Evolutionary conservation across 2,113 vertebrate genomes (phyloP).

Genomic region (Dromaius novaehollandiae): DNA sequence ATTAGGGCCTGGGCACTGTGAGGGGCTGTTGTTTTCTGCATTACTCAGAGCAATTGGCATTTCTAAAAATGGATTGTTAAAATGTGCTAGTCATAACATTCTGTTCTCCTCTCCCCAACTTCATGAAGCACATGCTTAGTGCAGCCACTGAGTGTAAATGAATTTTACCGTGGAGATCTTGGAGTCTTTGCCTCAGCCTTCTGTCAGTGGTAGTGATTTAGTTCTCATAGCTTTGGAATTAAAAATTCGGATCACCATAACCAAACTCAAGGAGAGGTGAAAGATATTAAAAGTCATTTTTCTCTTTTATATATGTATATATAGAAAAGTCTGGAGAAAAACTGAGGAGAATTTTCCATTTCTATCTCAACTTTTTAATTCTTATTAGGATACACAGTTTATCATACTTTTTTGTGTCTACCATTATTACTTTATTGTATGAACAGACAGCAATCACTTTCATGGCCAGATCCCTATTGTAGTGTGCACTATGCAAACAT

Average conservation of each 20-base stretch:
- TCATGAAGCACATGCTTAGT: conserved; percentile 33
- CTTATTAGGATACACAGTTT: background rate
- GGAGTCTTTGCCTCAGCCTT: background rate
- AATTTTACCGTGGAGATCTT: background rate
- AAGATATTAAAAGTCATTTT: background rate
- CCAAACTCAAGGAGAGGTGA: background rate
- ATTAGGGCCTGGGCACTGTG: conserved; percentile 4
- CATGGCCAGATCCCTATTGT: background rate
- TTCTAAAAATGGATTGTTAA: conserved; percentile 55
- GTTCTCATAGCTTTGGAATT: background rate
- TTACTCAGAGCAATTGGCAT: conserved; percentile 54
- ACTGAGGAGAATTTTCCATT: background rate
- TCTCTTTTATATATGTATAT: background rate
- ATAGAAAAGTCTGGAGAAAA: background rate
- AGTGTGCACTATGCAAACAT: background rate
- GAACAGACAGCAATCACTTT: background rate
- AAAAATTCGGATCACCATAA: background rate
- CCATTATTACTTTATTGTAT: background rate
- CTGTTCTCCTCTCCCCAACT: conserved; percentile 42
- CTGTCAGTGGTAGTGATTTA: background rate
- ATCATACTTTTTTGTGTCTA: background rate
- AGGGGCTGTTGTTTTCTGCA: conserved; percentile 37
- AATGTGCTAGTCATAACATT: conserved; percentile 69
- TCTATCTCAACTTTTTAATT: background rate
- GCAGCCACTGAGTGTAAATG: background rate